A percentile compares a stretch with the other conserved stretches of the same genome.
Conservation (phyloP, 2,888 invertebrate genomes). For the Calameuta pallipes region DNA sequence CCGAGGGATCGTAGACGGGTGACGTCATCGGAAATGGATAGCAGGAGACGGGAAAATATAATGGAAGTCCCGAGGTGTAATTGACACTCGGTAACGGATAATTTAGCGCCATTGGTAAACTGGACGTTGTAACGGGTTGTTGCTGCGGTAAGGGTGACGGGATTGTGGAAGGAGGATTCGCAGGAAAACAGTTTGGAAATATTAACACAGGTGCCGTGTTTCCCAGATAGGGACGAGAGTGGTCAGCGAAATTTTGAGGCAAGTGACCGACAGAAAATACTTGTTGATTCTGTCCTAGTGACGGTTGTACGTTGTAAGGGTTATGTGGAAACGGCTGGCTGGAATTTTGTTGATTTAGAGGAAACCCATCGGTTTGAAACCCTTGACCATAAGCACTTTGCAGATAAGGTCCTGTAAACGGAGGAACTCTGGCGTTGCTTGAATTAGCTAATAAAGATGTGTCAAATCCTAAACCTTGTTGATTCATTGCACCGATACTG, state of each 20-base stretch:
- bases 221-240: conserved; percentile 43
- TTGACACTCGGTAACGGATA: background rate
- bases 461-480: background rate
- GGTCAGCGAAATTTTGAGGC: conserved; percentile 46
- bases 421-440: background rate
- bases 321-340: conserved; percentile 1
- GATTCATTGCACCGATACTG: conserved; percentile 16
- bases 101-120: background rate
- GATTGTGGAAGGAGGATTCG: background rate
- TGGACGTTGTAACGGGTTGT: background rate
- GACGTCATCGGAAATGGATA: conserved; percentile 47
- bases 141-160: conserved; percentile 1
- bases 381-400: conserved; percentile 28
- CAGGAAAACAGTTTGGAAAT: conserved; percentile 39
- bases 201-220: conserved; percentile 50
- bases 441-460: background rate
- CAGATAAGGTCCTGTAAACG: conserved; percentile 14
- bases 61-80: conserved; percentile 15
- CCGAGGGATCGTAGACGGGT: conserved; percentile 38
- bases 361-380: conserved; percentile 33
- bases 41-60: conserved; percentile 38
- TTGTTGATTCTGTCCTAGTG: conserved; percentile 11
- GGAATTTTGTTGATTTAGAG: conserved; percentile 17
- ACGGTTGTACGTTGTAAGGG: background rate
- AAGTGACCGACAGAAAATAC: conserved; percentile 18